Evolutionary conservation across 2,797 vertebrate genomes (phyloP), one percentile per base, ranked within the genome.

Genomic region (Peromyscus attwateri): DNA sequence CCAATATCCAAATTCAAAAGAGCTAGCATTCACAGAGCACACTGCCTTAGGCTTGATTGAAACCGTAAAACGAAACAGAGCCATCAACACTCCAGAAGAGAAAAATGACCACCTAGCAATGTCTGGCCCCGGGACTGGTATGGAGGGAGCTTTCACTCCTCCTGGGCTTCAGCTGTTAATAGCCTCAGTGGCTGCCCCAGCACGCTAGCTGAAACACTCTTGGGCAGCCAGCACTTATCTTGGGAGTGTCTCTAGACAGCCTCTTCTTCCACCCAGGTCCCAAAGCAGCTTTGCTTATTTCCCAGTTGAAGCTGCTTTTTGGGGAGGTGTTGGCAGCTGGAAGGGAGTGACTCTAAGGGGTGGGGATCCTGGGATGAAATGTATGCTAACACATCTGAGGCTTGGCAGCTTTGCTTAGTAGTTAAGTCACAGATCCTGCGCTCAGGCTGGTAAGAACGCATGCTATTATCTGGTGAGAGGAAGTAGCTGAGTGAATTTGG

Each of bases 1-100:
- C 71, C 94, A 95, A 94, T 92, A 96, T 94, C 87, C 93, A 96
- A 97, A 97, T 95, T 95, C 79, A 73, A 94, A 52, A 97, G 91
- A 85, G 96, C 80, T 76, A 89, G 95, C 75, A 93, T 88, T 92
- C 92, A 92, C 76, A 95, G 93, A 87, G 91, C 85, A 87, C 92
- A 97, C 49, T n/a, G 87, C 68, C 89, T 97, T 87, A 76, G 73
- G 82, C 92, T 88, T 92, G 82, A 92, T 76, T 83, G 40, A 94
- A 96, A 94, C 81, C 40, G 34, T 73, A 76, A 70, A 70, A 34
- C 27, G 17, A 57, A 43, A 37, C n/a, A 37, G 7, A 55, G 21
- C 14, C 11, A 21, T 25, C 55, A 43, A 49, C 11, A 87, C 43
- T 31, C 43, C 43, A 83, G 89, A 71, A 57, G 25, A 52, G 21